Base-by-base conservation (phyloP, 1,140 invertebrate genomes). In the Chironomus tepperi region DNA sequence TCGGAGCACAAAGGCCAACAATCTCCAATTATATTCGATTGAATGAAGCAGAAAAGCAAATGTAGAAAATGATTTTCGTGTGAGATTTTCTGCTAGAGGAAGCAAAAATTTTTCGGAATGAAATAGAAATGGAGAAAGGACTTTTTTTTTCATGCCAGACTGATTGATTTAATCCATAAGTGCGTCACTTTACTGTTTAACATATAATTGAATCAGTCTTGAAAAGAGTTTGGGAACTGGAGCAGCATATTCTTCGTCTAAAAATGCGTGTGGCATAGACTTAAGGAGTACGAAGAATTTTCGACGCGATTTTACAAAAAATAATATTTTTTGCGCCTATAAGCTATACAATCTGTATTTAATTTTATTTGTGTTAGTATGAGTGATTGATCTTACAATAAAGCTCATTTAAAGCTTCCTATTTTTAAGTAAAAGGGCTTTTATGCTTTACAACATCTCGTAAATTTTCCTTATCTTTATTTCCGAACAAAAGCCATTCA, bases 91-190 rank as follows among this genome's bases (percentile, higher is more conserved):
- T 57, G 47, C 47, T n/a, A 57, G 47, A 57, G 47, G n/a, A 57
- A 57, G 47, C 47, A 15, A 57, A 57, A 57, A 15, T 57, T 57
- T n/a, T 12, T 12, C 15, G 10, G 43, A 15, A 3, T n/a, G 15
- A 57, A 57, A 57, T 5, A 12, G 47, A 57, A 57, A 57, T 18
- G 16, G 65, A 70, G 18, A 19, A 70, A 70, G 65, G 10, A 70
- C 3, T 19, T 70, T 70, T 70, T 16, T 34, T 34, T 34, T 34
- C 24, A 34, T 70, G 18, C 65, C 9, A 70, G 7, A 21, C 65
- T 70, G 65, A 70, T 70, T 70, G 65, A 70, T 70, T 70, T 70
- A 70, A 70, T 70, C 65, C 19, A 57, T 10, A 70, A 70, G 15
- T 70, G 16, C 9, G 15, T n/a, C 65, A 70, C 65, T 19, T 70